Conservation (phyloP, 1,140 invertebrate species). For the Palaemon carinicauda region DNA sequence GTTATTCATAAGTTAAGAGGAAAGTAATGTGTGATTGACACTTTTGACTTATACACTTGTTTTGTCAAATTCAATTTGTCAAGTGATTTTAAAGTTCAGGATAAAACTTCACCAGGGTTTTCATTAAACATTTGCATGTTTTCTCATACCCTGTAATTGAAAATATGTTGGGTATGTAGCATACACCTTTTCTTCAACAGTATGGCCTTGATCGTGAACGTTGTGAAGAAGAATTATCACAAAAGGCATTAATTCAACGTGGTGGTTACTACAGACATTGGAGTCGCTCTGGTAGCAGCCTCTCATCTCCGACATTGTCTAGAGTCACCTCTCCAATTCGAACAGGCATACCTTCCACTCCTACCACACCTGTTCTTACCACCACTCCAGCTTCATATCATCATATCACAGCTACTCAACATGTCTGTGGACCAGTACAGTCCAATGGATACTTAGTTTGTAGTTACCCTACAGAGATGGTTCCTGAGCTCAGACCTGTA, state of each 20-base stretch:
- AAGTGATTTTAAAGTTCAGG: too few relatives aligned
- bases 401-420: constrained; percentile 23
- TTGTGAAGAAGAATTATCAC: constrained; percentile 55
- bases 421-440: constrained; percentile 29
- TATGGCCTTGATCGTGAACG: constrained; percentile 56
- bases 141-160: too few relatives aligned
- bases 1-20: too few relatives aligned
- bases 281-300: constrained; percentile 26
- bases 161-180: too few relatives aligned
- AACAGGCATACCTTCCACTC: constrained; percentile 41
- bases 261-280: constrained; percentile 57
- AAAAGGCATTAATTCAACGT: constrained; percentile 38
- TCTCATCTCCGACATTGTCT: constrained; percentile 23
- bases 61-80: too few relatives aligned
- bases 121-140: too few relatives aligned
- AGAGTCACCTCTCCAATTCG: constrained; percentile 47
- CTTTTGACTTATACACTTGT: too few relatives aligned
- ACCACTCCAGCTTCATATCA: background rate
- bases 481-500: constrained; percentile 14
- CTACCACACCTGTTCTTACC: constrained; percentile 47
- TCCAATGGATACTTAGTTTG: constrained; percentile 40
- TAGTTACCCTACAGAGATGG: constrained; percentile 22
- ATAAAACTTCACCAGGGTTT: too few relatives aligned
- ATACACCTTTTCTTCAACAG: constrained; percentile 19
- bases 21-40: too few relatives aligned